Base-by-base conservation (phyloP, 2,888 invertebrate genomes). In the Melanchra persicariae region DNA sequence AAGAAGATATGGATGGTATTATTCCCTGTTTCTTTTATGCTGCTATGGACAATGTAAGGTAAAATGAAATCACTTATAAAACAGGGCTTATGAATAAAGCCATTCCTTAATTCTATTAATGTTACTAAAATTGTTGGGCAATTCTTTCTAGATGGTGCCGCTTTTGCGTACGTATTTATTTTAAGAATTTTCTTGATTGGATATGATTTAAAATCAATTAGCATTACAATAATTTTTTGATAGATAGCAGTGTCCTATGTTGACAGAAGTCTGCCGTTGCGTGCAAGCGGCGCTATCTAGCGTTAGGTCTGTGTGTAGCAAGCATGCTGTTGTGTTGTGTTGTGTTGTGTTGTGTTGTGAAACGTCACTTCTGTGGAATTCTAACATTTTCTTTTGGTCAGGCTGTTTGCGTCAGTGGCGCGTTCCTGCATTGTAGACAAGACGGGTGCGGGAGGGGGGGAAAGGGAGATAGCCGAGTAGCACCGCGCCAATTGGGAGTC, bases 371-470 rank as follows among this genome's bases (percentile, higher is more conserved):
- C 77, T 64, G 47, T 77, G 54, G 62, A 60, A 77, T 70, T 37
- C 71, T 77, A 81, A 77, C 43, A 57, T 70, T 10, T 78, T 34
- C 47, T 68, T 77, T 59, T 79, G 67, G 55, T 61, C 93, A 99
- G 99, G 91, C 96, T 99, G 89, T 99, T 99, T 93, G 99, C 99
- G 91, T 99, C 99, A 2, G 99, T 99, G 81, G 99, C 99, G 30
- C 97, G 99, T 78, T 99, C 99, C 0, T 99, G 99, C 94, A 98
- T 99, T 97, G 98, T 98, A 52, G 98, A 98, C 89, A 98, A 98
- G 93, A 97, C 98, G 86, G 96, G 91, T 72, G 91, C 96, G 96
- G 92, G 95, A 94, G 94, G 93, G 82, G 96, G 96, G 67, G 97
- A 97, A 87, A 95, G 96, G 79, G 97, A 97, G 88, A 94, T 97